Evolutionary conservation across 37 sponge, comb jelly and placozoan genomes (phyloP), one percentile per base, ranked within the genome.

Genomic region (Axinella damicornis): DNA sequence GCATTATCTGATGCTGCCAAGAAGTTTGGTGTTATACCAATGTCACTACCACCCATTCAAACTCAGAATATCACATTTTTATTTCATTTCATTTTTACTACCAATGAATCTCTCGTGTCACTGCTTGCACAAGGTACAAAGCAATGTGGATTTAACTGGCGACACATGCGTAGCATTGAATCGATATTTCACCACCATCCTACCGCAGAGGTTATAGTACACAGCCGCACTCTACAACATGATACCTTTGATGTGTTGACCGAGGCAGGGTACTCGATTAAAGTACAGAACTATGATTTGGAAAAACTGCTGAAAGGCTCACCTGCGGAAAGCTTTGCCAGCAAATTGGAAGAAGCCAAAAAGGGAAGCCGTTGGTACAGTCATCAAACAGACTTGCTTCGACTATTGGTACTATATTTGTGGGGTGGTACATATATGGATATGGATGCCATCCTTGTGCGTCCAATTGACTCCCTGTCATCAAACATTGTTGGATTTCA

Each of bases 1-100:
- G 20, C 65, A 24, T 27, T 64, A 27, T 64, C 12, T 22, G 65
- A 64, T 64, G 65, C 65, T 64, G 65, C 65, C 25, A 21, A 27
- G 25, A 64, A 64, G 65, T 64, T 64, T 15, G 65, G 65, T 15
- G 13, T 22, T 12, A 70, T 70, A 36, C 71, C 71, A 70, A 22
- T 70, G 71, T 34, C 35, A 11, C 71, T 22, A 17, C 71, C 65
- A 64, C 12, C 25, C 12, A 21, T 27, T 22, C 14, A 69, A 39
- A 15, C 20, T 16, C 25, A n/a, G 20, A 12, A 22, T 12, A 12
- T 22, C 11, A 16, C 16, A 27, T 22, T 64, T 64, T 27, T 24
- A 21, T 64, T 64, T 22, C 65, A 64, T 22, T 64, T 64, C 24
- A 16, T 22, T 12, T 56, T 56, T 17, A 56, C 57, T 17, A 56